Evolutionary conservation across 2,113 vertebrate species (phyloP), one percentile per base, ranked within the genome.

Genomic region (Tachysurus fulvidraco): DNA sequence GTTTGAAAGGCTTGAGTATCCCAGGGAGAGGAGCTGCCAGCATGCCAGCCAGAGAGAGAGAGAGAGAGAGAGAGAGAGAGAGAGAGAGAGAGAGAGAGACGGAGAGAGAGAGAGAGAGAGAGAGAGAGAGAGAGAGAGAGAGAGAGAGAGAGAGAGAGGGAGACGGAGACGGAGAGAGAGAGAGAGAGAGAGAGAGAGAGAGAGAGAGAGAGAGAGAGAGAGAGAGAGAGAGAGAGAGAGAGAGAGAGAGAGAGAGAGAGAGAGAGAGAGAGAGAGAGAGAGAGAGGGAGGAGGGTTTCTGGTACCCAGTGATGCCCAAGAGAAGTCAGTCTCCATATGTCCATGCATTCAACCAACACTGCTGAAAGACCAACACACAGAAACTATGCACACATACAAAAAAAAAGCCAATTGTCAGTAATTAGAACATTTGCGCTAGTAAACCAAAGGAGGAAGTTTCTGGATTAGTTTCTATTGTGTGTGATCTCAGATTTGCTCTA

Each of bases 1-100:
- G 97, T 99, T 99, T 99, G 98, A 99, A 99, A 99, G 98, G 96
- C 94, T 93, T 84, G 94, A 93, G 89, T 92, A 92, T 94, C 94
- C 91, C 85, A 55, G 93, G 92, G 91, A 95, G 90, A 65, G 16
- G 65, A 90, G 91, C 93, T 95, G 93, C 94, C 94, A 94, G 91
- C 85, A 90, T 93, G 92, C 93, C 94, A 95, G 93, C 52, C 90
- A 83, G 60, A 57, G 73, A 57, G 81, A 50, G 71, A 87, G 85
- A 78, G 86, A 78, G 83, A 44, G 69, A 73, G 69, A 73, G 71
- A 28, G 85, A 85, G 85, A 60, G 85, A 81, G 85, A 44, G 81
- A 50, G 52, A 17, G 73, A 16, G 82, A 36, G 74, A 79, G 86
- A 36, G 81, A 67, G 65, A 76, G 28, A 13, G 65, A 64, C 77